A percentile compares a stretch with the other conserved stretches of the same genome.
Conservation (phyloP, 1,140 invertebrate species). For the Andrena cerasifolii region DNA sequence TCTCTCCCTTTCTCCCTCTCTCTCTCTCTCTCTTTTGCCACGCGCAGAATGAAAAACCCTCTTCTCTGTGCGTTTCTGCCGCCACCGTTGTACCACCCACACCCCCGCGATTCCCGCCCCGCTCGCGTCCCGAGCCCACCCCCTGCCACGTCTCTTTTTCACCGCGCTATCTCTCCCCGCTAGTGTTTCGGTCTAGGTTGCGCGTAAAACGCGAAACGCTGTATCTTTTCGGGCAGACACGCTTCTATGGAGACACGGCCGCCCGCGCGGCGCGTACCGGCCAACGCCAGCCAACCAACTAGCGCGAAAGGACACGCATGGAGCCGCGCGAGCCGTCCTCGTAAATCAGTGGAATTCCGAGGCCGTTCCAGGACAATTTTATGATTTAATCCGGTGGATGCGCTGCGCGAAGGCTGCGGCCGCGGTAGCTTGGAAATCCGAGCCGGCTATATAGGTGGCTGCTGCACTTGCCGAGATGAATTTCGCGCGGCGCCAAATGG, state of each 20-base stretch:
- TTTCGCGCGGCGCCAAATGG: slow-evolving; percentile 46
- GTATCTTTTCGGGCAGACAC: slow-evolving; percentile 13
- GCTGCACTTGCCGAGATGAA: slow-evolving; percentile 64
- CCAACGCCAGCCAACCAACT: too few species aligned
- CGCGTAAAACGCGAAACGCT: not conserved
- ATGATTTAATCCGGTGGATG: slow-evolving; percentile 73
- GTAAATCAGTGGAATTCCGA: slow-evolving; percentile 73
- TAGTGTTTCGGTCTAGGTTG: not conserved
- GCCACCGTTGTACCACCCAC: not conserved
- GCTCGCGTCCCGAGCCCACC: not conserved
- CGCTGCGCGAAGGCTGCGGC: slow-evolving; percentile 67
- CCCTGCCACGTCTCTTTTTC: too few species aligned
- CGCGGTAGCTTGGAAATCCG: slow-evolving; percentile 29
- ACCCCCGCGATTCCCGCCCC: not conserved
- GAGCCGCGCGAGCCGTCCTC: slow-evolving; percentile 40
- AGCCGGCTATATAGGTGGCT: slow-evolving; percentile 38
- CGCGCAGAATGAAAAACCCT: slow-evolving; percentile 1
- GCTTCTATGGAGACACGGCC: too few species aligned
- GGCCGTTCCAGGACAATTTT: slow-evolving; percentile 71
- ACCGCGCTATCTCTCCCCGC: not conserved
- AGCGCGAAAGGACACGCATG: too few species aligned
- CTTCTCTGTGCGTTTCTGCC: not conserved
- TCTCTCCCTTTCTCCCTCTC: too few species aligned
- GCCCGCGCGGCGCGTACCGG: too few species aligned
- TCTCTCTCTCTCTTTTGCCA: slow-evolving; percentile 23